These are phyloP conservation scores for Clarias laeviceps DNA, from an alignment of 2,797 vertebrate genomes.

Conservation along the genomic window DNA sequence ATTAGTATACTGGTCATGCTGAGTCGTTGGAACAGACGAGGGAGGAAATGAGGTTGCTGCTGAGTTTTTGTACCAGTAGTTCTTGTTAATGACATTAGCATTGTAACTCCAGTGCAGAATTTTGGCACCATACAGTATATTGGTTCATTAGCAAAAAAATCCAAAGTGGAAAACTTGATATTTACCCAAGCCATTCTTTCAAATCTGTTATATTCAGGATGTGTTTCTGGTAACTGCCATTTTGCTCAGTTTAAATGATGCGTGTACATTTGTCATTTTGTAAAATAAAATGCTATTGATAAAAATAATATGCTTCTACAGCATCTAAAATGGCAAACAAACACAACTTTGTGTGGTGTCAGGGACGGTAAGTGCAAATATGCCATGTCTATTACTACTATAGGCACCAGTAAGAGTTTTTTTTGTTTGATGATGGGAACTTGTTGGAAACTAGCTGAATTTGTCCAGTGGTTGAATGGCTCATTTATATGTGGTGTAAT, in stretches of 20 bases:
- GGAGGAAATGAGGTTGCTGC: too few species aligned
- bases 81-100: background rate
- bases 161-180: background rate
- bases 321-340: background rate
- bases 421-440: background rate
- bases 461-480: background rate
- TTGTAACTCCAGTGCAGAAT: conserved; percentile 8
- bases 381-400: background rate
- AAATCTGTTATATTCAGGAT: background rate
- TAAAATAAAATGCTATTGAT: background rate
- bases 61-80: background rate
- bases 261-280: background rate
- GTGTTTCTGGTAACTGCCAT: background rate
- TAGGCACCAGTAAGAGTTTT: background rate
- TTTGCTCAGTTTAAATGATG: background rate
- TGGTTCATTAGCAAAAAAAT: background rate
- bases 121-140: background rate
- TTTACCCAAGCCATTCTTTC: conserved; percentile 1
- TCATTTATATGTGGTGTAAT: background rate
- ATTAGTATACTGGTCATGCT: too few species aligned
- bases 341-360: background rate
- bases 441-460: background rate
- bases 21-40: too few species aligned
- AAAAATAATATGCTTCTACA: background rate
- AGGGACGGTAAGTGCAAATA: background rate